Evolutionary conservation across 2,113 vertebrate species (phyloP), one percentile per base, ranked within the genome.

Genomic region (Ibidorhyncha struthersii): DNA sequence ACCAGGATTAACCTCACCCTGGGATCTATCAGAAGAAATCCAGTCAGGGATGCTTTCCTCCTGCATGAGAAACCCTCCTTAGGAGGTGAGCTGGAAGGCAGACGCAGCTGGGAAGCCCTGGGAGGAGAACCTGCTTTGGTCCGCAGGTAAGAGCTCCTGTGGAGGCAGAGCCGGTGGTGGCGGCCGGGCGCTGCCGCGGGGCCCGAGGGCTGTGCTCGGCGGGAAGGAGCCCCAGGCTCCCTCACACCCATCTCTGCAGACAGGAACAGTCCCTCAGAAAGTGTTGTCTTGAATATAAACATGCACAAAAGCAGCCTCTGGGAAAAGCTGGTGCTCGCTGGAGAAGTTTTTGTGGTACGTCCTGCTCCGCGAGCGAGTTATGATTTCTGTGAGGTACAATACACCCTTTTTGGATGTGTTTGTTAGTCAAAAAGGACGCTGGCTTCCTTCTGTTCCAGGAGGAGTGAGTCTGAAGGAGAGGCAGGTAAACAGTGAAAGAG

Each of bases 371-470:
- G 77, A 81, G 58, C 6, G 26, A 85, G 47, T 82, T 89, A 58
- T 0, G 4, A 26, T 91, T 94, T 97, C 93, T 91, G 61, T 65
- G 67, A 71, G 65, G 66, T 89, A 9, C 50, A 86, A 76, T 82
- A 93, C 93, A 89, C 90, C 93, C 78, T 78, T 67, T 91, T 67
- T 67, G 82, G 40, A 63, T 89, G 89, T 76, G 86, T 97, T 91
- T 97, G 92, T 86, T 96, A 97, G 85, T 94, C 92, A 86, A 72
- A 95, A 94, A 87, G 80, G 32, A 52, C 45, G 7, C 52, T 22
- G 82, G 63, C 86, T 96, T 92, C 94, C 97, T 95, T 85, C 67
- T 94, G 69, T 88, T 95, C 25, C 70, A 20, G 55, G 69, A 67
- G 72, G 74, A 87, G 38, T 3, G 16, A 81, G 66, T 88, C 82